phyloP scores from a whole-genome alignment of 92 coral and sea anemone genomes.

The Phenganax subtilis region DNA sequence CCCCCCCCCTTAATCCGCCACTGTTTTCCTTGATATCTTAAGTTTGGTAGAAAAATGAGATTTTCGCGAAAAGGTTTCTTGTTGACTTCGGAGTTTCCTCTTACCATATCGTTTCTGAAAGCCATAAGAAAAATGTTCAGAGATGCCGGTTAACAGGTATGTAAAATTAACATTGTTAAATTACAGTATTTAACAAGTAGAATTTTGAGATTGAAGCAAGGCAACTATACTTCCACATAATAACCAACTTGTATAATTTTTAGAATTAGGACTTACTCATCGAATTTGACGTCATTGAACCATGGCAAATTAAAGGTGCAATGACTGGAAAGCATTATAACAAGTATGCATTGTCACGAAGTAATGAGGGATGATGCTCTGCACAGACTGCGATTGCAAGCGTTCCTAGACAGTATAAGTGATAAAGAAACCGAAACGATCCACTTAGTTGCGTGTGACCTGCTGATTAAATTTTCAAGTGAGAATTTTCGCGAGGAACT shows the following conservation, averaged over 20 bases:
- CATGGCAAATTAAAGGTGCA: conserved; percentile 9
- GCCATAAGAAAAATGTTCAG: not conserved
- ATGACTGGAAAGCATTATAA: conserved; percentile 21
- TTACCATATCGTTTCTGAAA: not conserved
- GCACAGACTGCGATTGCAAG: conserved; percentile 49
- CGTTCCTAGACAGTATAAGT: conserved; percentile 12
- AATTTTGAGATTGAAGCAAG: no score
- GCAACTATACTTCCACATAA: no score
- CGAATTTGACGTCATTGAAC: conserved; percentile 14
- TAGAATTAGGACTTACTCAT: conserved; percentile 34
- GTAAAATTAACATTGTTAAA: no score
- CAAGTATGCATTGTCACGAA: conserved; percentile 22
- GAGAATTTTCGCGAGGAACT: not conserved
- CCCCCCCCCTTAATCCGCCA: no score
- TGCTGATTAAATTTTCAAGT: conserved; percentile 8
- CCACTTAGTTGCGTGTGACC: not conserved
- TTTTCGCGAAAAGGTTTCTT: not conserved
- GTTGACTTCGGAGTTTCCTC: not conserved
- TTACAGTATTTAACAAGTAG: no score
- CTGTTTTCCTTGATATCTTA: not conserved
- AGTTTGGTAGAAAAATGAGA: conserved; percentile 11
- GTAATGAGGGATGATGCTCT: conserved; percentile 55
- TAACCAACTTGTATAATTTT: not conserved
- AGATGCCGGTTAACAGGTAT: conserved; percentile 19
- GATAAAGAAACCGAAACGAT: not conserved